These are phyloP conservation scores for Polypterus bichir DNA, from an alignment of 2,113 vertebrate species.

Conservation along the genomic window DNA sequence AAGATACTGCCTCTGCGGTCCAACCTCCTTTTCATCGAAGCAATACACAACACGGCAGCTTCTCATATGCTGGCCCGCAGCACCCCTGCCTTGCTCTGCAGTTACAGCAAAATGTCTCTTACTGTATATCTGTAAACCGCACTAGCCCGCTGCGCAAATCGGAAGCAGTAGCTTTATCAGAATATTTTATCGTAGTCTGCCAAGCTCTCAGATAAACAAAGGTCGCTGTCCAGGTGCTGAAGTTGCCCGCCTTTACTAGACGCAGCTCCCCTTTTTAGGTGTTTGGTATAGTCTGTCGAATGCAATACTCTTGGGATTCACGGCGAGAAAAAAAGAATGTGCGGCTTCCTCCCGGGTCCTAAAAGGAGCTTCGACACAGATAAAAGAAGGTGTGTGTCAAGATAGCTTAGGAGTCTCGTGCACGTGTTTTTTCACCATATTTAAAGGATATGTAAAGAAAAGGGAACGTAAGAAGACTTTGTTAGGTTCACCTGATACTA, in stretches of 20 bases:
- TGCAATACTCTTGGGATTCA: conserved; percentile 16
- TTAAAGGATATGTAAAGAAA: no score
- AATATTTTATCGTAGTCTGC: conserved; percentile 7
- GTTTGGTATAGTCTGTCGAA: conserved; percentile 28
- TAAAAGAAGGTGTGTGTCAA: no score
- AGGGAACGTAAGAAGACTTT: no score
- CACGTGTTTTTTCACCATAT: no score
- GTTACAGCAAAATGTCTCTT: conserved; percentile 12
- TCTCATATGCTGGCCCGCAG: conserved; percentile 13
- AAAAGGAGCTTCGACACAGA: not conserved
- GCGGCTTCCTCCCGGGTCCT: conserved; percentile 19
- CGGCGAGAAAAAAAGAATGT: conserved; percentile 8
- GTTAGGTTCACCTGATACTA: no score
- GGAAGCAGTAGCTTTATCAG: conserved; percentile 4
- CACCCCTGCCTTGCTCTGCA: conserved; percentile 2
- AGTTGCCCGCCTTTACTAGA: conserved; percentile 16
- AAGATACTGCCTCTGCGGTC: conserved; percentile 9
- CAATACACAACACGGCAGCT: conserved; percentile 13
- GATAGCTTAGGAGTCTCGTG: no score
- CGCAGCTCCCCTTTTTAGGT: conserved; percentile 3
- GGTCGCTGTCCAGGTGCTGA: conserved; percentile 30
- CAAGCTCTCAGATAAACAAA: conserved; percentile 5
- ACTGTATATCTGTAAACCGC: conserved; percentile 18
- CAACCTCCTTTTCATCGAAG: conserved; percentile 14
- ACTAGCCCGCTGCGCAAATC: not conserved